Percentiles rank a stretch among this genome's conserved stretches.
phyloP scores from a whole-genome alignment of 2,888 invertebrate species.

The Germaria angustata region DNA sequence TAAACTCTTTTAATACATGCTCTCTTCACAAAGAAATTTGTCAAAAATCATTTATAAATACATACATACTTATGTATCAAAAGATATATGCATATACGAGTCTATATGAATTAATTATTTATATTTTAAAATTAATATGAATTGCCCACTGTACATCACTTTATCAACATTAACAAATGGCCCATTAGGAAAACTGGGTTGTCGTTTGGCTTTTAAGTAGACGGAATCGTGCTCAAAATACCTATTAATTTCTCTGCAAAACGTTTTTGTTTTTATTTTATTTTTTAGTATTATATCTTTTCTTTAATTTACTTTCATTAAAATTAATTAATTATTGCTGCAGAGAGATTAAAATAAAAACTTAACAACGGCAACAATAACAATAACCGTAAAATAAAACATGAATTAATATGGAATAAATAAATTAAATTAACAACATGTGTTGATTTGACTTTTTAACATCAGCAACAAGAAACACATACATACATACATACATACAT shows the following conservation, averaged over 20 bases:
- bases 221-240: constrained; percentile 12
- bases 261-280: background rate
- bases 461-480: constrained; percentile 20
- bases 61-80: no score
- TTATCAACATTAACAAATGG: constrained; percentile 60
- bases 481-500: no score
- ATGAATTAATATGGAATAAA: constrained; percentile 29
- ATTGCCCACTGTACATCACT: constrained; percentile 8
- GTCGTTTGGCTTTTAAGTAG: background rate
- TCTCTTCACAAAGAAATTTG: no score
- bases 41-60: no score
- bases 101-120: no score
- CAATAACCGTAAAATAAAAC: constrained; percentile 23
- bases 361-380: background rate
- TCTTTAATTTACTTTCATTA: constrained; percentile 45
- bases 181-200: constrained; percentile 57
- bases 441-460: constrained; percentile 49
- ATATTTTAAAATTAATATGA: no score
- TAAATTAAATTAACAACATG: constrained; percentile 59
- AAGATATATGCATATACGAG: no score
- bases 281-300: background rate
- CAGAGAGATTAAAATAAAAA: background rate
- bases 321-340: constrained; percentile 37
- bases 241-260: constrained; percentile 1
- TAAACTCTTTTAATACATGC: no score